These are phyloP conservation scores for Glyphotaelius pellucidus DNA, from an alignment of 2,888 invertebrate species.

Conservation along the genomic window DNA sequence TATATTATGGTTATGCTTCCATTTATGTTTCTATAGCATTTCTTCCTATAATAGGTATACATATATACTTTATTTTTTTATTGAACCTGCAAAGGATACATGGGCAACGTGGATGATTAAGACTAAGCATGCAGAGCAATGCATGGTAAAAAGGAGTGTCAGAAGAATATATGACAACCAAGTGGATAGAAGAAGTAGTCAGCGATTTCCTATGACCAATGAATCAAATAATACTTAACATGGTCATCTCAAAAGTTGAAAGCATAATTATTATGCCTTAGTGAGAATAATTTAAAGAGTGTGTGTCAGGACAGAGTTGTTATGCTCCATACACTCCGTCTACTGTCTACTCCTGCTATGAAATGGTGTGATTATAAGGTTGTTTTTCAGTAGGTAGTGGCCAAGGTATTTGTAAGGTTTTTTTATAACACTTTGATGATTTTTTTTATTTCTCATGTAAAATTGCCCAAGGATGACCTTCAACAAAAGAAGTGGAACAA, in stretches of 20 bases:
- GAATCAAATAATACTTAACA: not conserved
- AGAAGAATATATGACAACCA: not conserved
- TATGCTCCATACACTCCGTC: not conserved
- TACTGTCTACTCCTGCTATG: not conserved
- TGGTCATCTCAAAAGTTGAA: not conserved
- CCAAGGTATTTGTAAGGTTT: not conserved
- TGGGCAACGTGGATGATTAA: not conserved
- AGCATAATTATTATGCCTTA: not conserved
- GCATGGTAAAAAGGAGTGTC: not conserved
- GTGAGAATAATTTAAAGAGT: no score
- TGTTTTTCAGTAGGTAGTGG: no score
- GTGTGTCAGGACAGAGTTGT: no score
- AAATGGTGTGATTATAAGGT: no score
- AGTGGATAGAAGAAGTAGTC: not conserved
- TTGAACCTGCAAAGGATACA: not conserved
- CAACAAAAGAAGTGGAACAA: not conserved
- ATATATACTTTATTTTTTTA: not conserved
- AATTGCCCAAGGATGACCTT: slow-evolving; percentile 54
- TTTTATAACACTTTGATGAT: no score
- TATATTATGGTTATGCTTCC: not conserved
- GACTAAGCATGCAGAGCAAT: not conserved
- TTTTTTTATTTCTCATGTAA: not conserved
- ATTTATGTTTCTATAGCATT: not conserved
- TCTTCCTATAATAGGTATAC: not conserved
- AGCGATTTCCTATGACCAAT: not conserved